Evolutionary conservation across 2,797 vertebrate genomes (phyloP).

Genomic region (Pseudocheirus occidentalis): DNA sequence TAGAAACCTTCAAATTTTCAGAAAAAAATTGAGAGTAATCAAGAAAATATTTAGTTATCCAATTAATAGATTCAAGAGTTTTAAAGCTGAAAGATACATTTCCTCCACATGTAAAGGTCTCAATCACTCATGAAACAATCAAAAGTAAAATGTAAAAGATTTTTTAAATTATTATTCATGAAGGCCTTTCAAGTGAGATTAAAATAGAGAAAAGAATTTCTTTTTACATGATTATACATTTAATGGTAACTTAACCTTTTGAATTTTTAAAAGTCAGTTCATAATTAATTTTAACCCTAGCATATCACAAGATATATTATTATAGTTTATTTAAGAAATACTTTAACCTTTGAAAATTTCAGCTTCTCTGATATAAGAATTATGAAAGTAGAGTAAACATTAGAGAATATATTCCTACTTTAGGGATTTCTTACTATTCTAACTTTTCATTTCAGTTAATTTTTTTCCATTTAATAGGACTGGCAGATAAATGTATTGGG

Average conservation of each 20-base stretch:
- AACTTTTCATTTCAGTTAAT: neutral
- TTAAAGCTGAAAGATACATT: neutral
- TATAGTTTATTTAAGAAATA: constrained; percentile 14
- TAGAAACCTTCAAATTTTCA: neutral
- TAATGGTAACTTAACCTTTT: neutral
- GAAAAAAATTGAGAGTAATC: neutral
- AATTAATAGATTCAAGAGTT: neutral
- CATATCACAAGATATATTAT: neutral
- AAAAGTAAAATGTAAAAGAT: neutral
- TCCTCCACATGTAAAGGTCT: neutral
- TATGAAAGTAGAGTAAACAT: neutral
- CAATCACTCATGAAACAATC: neutral
- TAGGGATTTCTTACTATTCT: neutral
- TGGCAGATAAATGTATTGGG: constrained; percentile 5
- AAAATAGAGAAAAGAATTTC: neutral
- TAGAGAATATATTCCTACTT: constrained; percentile 1
- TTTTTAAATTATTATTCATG: no score
- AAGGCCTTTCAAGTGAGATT: neutral
- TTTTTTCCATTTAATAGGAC: neutral
- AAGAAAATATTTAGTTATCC: neutral
- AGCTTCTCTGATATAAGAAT: neutral
- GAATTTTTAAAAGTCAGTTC: neutral
- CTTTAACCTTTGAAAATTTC: constrained; percentile 19
- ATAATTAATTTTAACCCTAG: constrained; percentile 33
- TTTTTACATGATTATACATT: neutral